Evolutionary conservation across 1,140 invertebrate species (phyloP).

Genomic region (Pseudobourletiella spinata): DNA sequence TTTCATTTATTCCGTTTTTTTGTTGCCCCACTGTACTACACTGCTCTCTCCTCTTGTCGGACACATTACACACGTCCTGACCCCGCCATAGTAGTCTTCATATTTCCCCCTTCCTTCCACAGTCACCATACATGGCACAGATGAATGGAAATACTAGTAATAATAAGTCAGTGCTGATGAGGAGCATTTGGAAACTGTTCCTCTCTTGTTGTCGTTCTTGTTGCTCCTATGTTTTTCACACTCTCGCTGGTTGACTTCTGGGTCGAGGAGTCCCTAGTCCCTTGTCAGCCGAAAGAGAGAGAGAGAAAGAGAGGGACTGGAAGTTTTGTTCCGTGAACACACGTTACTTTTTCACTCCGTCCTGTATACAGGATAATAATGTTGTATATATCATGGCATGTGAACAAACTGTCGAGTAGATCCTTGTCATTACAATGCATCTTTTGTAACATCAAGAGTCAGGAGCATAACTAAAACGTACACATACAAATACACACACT

Average conservation of each 20-base stretch:
- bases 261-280: no score
- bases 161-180: neutral
- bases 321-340: neutral
- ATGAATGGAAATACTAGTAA: no score
- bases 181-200: neutral
- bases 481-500: conserved; percentile 3
- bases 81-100: no score
- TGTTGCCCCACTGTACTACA: no score
- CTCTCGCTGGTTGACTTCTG: neutral
- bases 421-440: neutral
- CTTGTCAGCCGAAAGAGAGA: neutral
- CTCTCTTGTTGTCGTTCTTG: neutral
- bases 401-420: neutral
- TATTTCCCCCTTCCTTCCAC: no score
- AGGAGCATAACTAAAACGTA: no score
- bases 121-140: no score
- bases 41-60: no score
- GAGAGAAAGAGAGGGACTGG: no score
- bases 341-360: no score
- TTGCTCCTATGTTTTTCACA: neutral
- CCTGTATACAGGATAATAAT: neutral
- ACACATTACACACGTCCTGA: neutral
- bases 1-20: no score
- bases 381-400: neutral
- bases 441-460: neutral